Base-by-base conservation (phyloP, 2,797 vertebrate species). In the Salarias fasciatus region DNA sequence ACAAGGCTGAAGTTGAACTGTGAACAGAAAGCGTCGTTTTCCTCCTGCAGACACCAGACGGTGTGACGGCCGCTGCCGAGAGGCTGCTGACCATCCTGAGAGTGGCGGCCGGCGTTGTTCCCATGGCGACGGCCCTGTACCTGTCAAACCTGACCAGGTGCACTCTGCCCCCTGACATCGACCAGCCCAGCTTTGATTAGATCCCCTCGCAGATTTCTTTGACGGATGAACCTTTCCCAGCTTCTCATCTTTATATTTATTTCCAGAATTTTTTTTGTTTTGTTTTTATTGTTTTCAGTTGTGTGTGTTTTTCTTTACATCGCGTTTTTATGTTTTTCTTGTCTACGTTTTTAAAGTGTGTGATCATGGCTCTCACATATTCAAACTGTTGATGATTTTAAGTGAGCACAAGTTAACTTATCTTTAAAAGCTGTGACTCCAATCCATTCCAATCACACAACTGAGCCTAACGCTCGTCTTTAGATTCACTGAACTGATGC, bases 51-150 rank as follows among this genome's bases (percentile, higher is more conserved):
- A 86, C 93, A 14, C 85, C 93, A 56, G 79, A 82, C 2, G 76
- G 92, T 14, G 89, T 92, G 36, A 50, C 14, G 58, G 29, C 79
- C 30, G 90, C 92, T 5, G 91, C 94, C 0, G 91, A 90, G 53
- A 90, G 96, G 47, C 93, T 99, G 47, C 71, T 95, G 11, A 91
- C 82, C 24, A 86, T 97, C 14, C 84, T 99, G 53, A 90, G 92
- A 81, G 89, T 96, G 77, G 92, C 94, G 0, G 93, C 95, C 0
- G 95, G 96, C 64, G 85, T 92, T 0, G 49, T 95, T 72, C 93
- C 93, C 0, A 88, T 95, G 43, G 35, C 94, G 10, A 96, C 95
- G 0, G 88, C 95, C 8, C 91, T 98, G 49, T 94, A 79, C 81
- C 90, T 99, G 75, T 87, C 90, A 67, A 92, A 83, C 0, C 77